phyloP scores from a whole-genome alignment of 2,113 vertebrate species.

The Stictonetta naevosa region DNA sequence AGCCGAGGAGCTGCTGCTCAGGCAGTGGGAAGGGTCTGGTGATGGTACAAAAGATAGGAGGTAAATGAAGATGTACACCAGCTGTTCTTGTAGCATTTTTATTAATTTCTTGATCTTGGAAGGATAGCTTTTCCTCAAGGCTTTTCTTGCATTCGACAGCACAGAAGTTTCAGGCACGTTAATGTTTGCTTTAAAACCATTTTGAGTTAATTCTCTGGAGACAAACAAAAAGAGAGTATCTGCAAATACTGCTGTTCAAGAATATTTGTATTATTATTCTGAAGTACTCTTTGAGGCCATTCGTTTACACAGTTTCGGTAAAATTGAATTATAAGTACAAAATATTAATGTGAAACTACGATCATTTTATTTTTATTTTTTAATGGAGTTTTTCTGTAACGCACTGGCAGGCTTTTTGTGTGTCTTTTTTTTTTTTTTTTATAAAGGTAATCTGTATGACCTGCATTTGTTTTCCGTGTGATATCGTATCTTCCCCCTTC shows the following conservation, averaged over 20 bases:
- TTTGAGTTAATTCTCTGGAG: background rate
- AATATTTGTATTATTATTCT: background rate
- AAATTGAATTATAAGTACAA: background rate
- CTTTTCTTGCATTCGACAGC: background rate
- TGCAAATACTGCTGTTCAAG: background rate
- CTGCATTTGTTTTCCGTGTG: fast-evolving
- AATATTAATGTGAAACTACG: background rate
- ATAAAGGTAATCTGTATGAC: background rate
- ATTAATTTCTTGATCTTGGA: background rate
- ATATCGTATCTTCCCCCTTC: background rate
- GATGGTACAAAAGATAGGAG: background rate
- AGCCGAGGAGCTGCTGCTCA: background rate
- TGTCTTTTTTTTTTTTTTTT: background rate
- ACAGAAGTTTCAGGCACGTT: fast-evolving
- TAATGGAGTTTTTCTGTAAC: background rate
- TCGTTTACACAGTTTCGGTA: background rate
- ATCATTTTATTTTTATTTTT: background rate
- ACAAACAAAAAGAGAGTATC: background rate
- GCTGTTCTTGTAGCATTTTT: background rate
- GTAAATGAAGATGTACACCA: background rate
- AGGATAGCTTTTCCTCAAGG: background rate
- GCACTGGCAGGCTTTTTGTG: background rate
- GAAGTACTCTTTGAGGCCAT: background rate
- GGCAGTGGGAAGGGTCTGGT: background rate
- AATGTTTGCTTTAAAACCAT: background rate